Percentiles rank a stretch among this genome's conserved stretches.
Evolutionary conservation across 2,888 invertebrate species (phyloP).

Genomic region (Hydropsyche betteni): DNA sequence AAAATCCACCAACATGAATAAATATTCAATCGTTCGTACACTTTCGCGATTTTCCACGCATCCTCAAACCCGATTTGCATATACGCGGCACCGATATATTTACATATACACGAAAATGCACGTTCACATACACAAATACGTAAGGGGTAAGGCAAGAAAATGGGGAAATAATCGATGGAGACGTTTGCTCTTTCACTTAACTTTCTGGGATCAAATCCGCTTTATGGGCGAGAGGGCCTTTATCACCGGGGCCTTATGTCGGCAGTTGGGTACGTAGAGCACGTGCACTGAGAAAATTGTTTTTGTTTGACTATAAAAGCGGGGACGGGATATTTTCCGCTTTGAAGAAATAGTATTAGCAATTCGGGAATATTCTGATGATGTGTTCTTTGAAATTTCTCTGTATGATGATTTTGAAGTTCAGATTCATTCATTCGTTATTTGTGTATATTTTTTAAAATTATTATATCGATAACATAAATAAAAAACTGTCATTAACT

Average conservation of each 20-base stretch:
- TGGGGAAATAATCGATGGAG: constrained; percentile 52
- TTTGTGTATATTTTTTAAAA: no score
- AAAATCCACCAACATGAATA: no score
- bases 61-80: no score
- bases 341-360: not conserved
- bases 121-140: constrained; percentile 37
- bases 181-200: constrained; percentile 52
- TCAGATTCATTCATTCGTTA: no score
- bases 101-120: not conserved
- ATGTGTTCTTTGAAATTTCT: no score
- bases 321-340: no score
- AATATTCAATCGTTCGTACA: no score
- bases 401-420: no score
- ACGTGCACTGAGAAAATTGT: constrained; percentile 26
- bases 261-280: not conserved
- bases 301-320: constrained; percentile 9
- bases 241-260: constrained; percentile 49
- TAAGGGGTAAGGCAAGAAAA: constrained; percentile 44
- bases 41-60: no score
- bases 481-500: no score
- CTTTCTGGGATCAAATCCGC: constrained; percentile 51
- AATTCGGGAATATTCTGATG: no score
- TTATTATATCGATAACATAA: no score
- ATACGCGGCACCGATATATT: not conserved
- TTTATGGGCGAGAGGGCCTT: constrained; percentile 49